Evolutionary conservation across 2,888 invertebrate species (phyloP).

Genomic region (Gryllus longicercus): DNA sequence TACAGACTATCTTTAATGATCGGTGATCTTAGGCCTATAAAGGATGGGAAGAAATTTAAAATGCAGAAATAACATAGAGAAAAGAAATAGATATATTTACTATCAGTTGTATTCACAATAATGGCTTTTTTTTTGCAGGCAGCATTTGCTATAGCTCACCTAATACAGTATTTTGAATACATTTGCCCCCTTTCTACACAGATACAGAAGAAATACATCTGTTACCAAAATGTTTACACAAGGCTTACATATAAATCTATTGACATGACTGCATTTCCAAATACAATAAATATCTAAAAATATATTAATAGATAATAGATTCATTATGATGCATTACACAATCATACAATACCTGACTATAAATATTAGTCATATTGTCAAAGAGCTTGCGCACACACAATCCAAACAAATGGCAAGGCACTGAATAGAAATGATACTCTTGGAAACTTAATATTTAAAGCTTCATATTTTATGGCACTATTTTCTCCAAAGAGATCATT

Average conservation of each 20-base stretch:
- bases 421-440: constrained; percentile 9
- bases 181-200: background rate
- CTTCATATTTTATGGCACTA: constrained; percentile 11
- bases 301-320: constrained; percentile 17
- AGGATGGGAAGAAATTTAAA: no score
- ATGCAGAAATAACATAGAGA: no score
- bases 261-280: background rate
- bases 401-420: constrained; percentile 2
- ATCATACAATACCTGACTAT: background rate
- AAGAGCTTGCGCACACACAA: background rate
- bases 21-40: no score
- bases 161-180: background rate
- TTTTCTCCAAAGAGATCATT: background rate
- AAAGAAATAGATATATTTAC: background rate
- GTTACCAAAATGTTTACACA: background rate
- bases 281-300: constrained; percentile 11
- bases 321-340: background rate
- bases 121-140: background rate
- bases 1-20: no score
- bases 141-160: background rate
- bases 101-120: background rate
- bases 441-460: constrained; percentile 17
- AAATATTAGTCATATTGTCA: constrained; percentile 7
- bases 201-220: constrained; percentile 1
- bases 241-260: background rate